phyloP scores from a whole-genome alignment of 2,797 vertebrate genomes.

The Bucorvus abyssinicus region DNA sequence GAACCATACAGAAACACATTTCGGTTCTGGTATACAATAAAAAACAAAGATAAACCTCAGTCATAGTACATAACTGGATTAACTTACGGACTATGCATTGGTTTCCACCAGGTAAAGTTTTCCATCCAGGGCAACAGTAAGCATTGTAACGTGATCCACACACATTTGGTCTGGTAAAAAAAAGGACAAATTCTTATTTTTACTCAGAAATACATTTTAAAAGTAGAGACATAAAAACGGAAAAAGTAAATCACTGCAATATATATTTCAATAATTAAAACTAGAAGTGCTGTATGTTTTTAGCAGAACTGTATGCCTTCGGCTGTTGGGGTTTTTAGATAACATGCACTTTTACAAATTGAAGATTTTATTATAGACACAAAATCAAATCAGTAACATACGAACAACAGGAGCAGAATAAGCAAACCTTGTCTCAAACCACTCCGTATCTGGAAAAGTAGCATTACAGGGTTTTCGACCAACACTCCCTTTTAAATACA shows the following conservation, averaged over 20 bases:
- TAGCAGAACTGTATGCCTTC: not conserved
- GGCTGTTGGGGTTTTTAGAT: not conserved
- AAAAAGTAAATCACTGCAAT: not conserved
- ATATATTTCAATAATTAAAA: constrained; percentile 10
- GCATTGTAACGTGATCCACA: constrained; percentile 94
- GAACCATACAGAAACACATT: not conserved
- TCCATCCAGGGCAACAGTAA: constrained; percentile 99
- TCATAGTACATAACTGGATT: not conserved
- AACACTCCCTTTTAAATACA: not conserved
- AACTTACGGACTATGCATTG: constrained; percentile 99
- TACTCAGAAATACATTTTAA: not conserved
- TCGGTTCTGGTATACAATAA: not conserved
- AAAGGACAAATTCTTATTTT: not conserved
- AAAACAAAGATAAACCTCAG: constrained; percentile 4
- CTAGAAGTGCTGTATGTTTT: not conserved
- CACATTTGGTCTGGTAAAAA: constrained; percentile 87
- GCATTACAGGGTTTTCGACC: not conserved
- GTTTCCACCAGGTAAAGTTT: constrained; percentile 97
- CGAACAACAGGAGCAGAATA: not conserved
- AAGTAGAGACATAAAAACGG: not conserved
- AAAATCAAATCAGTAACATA: not conserved
- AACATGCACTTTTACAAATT: not conserved
- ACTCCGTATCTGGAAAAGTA: not conserved
- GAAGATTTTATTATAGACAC: not conserved
- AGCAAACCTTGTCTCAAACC: not conserved